Base-by-base conservation (phyloP, 2,113 vertebrate species). In the Daboia siamensis region DNA sequence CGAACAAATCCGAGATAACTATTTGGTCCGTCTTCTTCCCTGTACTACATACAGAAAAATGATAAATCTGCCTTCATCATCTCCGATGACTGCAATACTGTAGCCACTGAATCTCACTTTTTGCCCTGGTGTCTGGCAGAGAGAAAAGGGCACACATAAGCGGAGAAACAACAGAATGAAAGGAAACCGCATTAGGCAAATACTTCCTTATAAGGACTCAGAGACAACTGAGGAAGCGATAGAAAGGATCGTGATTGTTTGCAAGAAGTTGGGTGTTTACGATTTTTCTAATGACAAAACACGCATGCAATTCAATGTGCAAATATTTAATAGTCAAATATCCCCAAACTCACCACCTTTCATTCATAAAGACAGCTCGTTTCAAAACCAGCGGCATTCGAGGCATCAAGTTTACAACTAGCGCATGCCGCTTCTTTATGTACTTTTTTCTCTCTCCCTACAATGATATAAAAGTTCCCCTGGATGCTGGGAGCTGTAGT, bases 401-500 rank as follows among this genome's bases (percentile, higher is more conserved):
- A 44, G 44, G 9, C 94, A 94, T 59, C 80, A 52, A 0, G 0
- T 3, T 0, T 1, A 1, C 44, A 23, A 0, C 0, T 52, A 48
- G 57, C 20, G 20, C 87, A 89, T 0, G 92, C 93, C 0, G 90
- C 91, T 0, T 93, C 91, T 95, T 91, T 93, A 92, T 91, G 74
- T 21, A 80, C 8, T 4, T 44, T 3, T 94, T 90, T 88, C n/a
- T 54, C 86, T 90, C 55, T 0, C 39, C 92, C 1, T 20, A 29
- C 39, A 21, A 4, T 44, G 4, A 52, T 29, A 91, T 87, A 94
- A 64, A 91, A 11, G 6, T 54, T 90, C 12, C 86, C 3, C 0
- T 44, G 89, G 17, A 0, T 21, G 90, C 92, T 94, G 97, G 97
- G 96, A 94, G 90, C 94, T 95, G 97, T 96, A 96, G 97, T 95